Evolutionary conservation across 2,113 vertebrate genomes (phyloP).

Genomic region (Xenopus laevis): DNA sequence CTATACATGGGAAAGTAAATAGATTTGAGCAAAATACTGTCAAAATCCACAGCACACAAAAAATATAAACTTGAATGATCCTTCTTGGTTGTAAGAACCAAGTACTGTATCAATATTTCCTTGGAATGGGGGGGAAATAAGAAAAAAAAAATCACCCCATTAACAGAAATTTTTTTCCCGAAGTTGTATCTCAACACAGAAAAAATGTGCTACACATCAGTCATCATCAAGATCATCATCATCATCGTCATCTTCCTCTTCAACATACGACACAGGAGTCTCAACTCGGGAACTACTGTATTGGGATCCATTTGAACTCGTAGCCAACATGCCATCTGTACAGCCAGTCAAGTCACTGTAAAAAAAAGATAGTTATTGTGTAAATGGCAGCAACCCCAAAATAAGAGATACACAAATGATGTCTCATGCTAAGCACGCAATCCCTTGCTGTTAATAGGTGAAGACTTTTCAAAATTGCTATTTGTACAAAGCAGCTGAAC

Average conservation of each 20-base stretch:
- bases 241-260: slow-evolving; percentile 89
- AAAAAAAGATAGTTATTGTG: slow-evolving; percentile 40
- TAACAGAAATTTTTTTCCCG: slow-evolving; percentile 79
- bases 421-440: slow-evolving; percentile 11
- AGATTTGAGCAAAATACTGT: slow-evolving; percentile 60
- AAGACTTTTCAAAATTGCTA: slow-evolving; percentile 5
- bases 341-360: slow-evolving; percentile 80
- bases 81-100: slow-evolving; percentile 57
- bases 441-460: too few species aligned
- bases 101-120: slow-evolving; percentile 59
- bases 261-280: slow-evolving; percentile 92
- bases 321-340: slow-evolving; percentile 86
- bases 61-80: slow-evolving; percentile 54
- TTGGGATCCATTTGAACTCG: slow-evolving; percentile 95
- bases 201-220: slow-evolving; percentile 55
- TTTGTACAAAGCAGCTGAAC: too few species aligned
- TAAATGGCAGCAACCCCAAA: slow-evolving; percentile 66
- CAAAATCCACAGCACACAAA: slow-evolving; percentile 58
- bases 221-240: slow-evolving; percentile 86
- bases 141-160: slow-evolving; percentile 64
- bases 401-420: slow-evolving; percentile 48
- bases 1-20: slow-evolving; percentile 55
- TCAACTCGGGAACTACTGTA: slow-evolving; percentile 94
- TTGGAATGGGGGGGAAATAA: slow-evolving; percentile 45
- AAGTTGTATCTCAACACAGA: slow-evolving; percentile 65